A percentile compares a stretch with the other conserved stretches of the same genome.
phyloP scores from a whole-genome alignment of 2,113 vertebrate species.

The Alexandromys fortis region DNA sequence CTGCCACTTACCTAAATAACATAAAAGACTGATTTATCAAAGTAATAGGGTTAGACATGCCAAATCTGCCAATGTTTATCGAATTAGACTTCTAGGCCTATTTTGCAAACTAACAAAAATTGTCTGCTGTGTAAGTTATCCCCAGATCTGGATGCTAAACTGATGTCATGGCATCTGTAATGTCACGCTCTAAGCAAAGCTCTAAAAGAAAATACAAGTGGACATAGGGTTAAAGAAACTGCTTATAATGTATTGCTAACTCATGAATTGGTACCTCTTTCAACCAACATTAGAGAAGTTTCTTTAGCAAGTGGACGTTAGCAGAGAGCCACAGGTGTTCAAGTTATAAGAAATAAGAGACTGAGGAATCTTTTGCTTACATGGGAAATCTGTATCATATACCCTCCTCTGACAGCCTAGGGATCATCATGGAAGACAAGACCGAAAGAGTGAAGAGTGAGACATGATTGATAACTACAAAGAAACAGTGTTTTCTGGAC shows the following conservation, averaged over 20 bases:
- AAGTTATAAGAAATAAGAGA: too few species aligned
- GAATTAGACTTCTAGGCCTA: neutral
- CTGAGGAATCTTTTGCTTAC: too few species aligned
- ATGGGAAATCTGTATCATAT: too few species aligned
- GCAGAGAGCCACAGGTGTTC: neutral
- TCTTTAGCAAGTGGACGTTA: neutral
- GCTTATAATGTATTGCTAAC: neutral
- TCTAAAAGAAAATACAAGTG: neutral
- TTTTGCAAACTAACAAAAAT: neutral
- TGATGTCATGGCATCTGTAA: neutral
- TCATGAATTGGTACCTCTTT: neutral
- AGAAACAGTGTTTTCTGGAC: too few species aligned
- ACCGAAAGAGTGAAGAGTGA: too few species aligned
- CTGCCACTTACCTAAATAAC: neutral
- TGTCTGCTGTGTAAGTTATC: neutral
- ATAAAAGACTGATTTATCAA: neutral
- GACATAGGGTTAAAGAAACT: neutral
- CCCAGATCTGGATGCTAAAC: neutral
- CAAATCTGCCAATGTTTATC: neutral
- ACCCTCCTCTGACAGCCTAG: too few species aligned
- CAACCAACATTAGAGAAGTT: neutral
- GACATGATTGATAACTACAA: too few species aligned
- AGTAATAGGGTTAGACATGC: neutral
- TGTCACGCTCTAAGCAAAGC: neutral
- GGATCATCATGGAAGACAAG: too few species aligned